These are phyloP conservation scores for Calliphora vomitoria DNA, from an alignment of 2,888 invertebrate species.

Conservation along the genomic window DNA sequence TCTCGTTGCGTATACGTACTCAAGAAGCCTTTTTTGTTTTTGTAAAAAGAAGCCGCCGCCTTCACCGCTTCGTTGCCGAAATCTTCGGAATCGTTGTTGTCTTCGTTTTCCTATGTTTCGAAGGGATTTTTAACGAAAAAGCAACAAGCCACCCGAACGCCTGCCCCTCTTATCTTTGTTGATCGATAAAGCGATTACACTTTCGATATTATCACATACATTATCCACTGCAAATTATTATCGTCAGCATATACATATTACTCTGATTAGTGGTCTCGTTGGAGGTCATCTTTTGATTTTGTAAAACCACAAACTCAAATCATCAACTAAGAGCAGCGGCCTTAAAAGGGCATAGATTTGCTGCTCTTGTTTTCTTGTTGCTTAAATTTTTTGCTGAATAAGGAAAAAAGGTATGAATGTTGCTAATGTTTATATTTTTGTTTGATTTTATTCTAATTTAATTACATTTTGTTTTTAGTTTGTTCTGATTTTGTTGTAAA, in stretches of 20 bases:
- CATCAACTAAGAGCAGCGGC: background rate
- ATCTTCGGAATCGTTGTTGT: slow-evolving; percentile 8
- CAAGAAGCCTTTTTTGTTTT: slow-evolving; percentile 61
- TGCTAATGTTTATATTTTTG: background rate
- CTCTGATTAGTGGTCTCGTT: background rate
- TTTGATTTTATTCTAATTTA: background rate
- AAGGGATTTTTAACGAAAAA: slow-evolving; percentile 22
- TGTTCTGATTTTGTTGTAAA: background rate
- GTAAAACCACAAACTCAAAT: background rate
- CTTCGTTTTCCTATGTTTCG: slow-evolving; percentile 8
- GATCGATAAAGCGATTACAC: slow-evolving; percentile 41
- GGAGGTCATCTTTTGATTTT: background rate
- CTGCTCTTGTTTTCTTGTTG: background rate
- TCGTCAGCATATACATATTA: background rate
- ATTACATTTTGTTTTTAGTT: background rate
- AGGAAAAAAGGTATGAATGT: slow-evolving; percentile 21
- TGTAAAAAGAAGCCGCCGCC: slow-evolving; percentile 56
- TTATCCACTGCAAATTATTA: background rate
- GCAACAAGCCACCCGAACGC: background rate
- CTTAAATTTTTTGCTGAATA: background rate
- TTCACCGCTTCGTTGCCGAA: slow-evolving; percentile 37
- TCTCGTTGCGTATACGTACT: slow-evolving; percentile 70
- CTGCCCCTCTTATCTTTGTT: background rate
- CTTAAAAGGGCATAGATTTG: background rate
- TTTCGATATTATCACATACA: background rate